Evolutionary conservation across 2,888 invertebrate species (phyloP), one percentile per base, ranked within the genome.

Genomic region (Pheosia gnoma): DNA sequence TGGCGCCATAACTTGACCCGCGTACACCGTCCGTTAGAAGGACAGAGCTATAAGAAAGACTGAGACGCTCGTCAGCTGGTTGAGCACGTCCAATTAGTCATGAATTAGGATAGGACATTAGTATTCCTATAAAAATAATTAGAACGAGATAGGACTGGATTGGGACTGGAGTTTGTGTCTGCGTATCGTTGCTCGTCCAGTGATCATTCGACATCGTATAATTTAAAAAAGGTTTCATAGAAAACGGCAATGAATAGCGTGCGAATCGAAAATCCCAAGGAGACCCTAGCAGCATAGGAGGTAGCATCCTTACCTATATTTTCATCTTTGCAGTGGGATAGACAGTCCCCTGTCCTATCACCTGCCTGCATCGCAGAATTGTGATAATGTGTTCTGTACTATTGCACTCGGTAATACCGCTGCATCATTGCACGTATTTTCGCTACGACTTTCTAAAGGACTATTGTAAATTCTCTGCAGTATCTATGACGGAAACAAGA

Each of bases 261-360:
- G 51, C 37, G 37, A 53, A 53, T 53, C 37, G 10, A 37, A 37
- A 53, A 53, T n/a, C 39, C 55, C 55, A 13, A 55, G 13, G 13
- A 39, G 13, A 13, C 38, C 38, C 39, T 39, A 7, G 3, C n/a
- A n/a, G n/a, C n/a, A 55, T 39, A 55, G 55, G 55, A 55, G 55
- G 55, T 55, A 55, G 3, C 39, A 7, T 55, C 39, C 55, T 55
- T 55, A 55, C 55, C 55, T 55, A 55, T 39, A 25, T 37, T 41
- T 36, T 38, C 47, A 55, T 55, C 55, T 53, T 53, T 53, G 53
- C 7, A 37, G 37, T 11, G 51, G 51, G 13, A 51, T n/a, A 11
- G 5, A 11, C 43, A n/a, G 47, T 51, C 51, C 25, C n/a, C 7
- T 4, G 51, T 51, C 6, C 51, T 51, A 51, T 51, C 51, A 51